Conservation (phyloP, 2,797 vertebrate genomes). For the Phoeniculus purpureus region DNA sequence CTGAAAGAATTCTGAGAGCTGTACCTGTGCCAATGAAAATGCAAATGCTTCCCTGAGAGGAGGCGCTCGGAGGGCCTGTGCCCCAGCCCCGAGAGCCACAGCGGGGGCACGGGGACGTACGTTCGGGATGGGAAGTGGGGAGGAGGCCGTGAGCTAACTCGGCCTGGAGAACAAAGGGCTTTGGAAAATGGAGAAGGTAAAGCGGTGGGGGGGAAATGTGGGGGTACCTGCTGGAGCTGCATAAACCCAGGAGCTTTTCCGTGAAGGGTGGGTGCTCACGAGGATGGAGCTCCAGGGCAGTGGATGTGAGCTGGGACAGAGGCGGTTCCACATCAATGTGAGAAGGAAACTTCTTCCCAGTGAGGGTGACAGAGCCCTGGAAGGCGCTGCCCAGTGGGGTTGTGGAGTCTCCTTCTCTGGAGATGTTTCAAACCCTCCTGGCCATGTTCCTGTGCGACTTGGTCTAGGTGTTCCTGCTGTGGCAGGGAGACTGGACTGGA, state of each 20-base stretch:
- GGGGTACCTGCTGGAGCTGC: not conserved
- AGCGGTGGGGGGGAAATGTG: not conserved
- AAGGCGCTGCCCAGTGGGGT: no score
- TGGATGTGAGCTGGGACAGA: no score
- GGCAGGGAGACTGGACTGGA: no score
- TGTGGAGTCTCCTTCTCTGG: no score
- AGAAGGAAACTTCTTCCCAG: no score
- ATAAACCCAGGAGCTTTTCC: not conserved
- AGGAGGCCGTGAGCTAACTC: not conserved
- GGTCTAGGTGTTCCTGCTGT: no score
- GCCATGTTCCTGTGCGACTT: no score
- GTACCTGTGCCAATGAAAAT: constrained; percentile 80
- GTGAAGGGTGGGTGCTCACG: no score
- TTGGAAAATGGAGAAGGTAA: not conserved
- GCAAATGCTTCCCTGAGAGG: constrained; percentile 61
- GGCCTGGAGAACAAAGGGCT: constrained; percentile 17
- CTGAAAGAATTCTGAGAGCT: constrained; percentile 78
- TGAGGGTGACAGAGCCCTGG: no score
- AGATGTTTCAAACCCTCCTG: no score
- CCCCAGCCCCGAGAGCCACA: constrained; percentile 42
- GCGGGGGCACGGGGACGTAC: not conserved
- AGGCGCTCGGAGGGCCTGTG: constrained; percentile 10
- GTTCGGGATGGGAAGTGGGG: not conserved
- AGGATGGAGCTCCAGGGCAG: no score
- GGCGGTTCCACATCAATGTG: no score